These are phyloP conservation scores for Drosophila meridionalis DNA, from an alignment of 2,888 invertebrate genomes.

Conservation along the genomic window DNA sequence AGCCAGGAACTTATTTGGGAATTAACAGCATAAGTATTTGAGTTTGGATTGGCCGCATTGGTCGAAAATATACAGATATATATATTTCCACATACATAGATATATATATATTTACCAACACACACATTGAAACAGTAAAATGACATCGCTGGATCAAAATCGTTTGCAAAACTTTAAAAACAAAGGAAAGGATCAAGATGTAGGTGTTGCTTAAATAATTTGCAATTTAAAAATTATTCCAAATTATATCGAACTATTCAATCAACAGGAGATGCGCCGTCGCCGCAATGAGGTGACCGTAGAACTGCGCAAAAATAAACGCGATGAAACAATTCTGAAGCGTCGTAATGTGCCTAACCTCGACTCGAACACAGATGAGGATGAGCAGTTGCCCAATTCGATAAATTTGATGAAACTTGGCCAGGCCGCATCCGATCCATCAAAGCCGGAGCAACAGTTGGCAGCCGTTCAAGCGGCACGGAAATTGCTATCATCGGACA, in stretches of 20 bases:
- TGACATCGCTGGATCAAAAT: constrained; percentile 85
- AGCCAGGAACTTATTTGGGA: constrained; percentile 22
- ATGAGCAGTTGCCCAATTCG: constrained; percentile 89
- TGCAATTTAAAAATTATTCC: neutral
- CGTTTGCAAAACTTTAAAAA: constrained; percentile 98
- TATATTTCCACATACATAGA: constrained; percentile 2
- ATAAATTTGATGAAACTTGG: constrained; percentile 94
- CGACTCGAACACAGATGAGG: constrained; percentile 92
- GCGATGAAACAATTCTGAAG: constrained; percentile 98
- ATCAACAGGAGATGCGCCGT: constrained; percentile 96
- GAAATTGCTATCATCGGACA: constrained; percentile 97
- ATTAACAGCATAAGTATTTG: constrained; percentile 25
- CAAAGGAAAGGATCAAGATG: constrained; percentile 99
- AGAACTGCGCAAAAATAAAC: constrained; percentile 98
- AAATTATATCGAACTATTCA: neutral
- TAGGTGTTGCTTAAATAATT: constrained; percentile 86
- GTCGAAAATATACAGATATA: constrained; percentile 20
- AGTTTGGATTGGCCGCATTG: constrained; percentile 35
- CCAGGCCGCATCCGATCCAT: constrained; percentile 92
- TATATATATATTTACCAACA: constrained; percentile 4
- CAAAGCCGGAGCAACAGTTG: constrained; percentile 92
- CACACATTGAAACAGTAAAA: constrained; percentile 57
- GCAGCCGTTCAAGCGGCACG: constrained; percentile 97
- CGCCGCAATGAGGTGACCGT: constrained; percentile 98
- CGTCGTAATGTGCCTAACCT: constrained; percentile 96